These are phyloP conservation scores for Schizopygopsis malacanthus DNA, from an alignment of 2,797 vertebrate genomes.

Conservation along the genomic window DNA sequence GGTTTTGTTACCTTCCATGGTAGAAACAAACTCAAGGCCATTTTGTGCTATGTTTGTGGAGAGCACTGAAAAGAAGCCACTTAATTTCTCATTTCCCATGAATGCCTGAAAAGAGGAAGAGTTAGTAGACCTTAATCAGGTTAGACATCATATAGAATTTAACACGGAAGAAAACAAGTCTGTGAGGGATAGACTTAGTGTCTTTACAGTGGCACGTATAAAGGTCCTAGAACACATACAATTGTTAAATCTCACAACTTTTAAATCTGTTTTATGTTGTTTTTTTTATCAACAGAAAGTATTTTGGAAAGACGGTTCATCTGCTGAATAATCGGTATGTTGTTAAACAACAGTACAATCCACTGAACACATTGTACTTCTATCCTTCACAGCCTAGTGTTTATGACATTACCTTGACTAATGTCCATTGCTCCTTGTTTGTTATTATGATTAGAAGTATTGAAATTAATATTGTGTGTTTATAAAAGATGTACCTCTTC, in stretches of 20 bases:
- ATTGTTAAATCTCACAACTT: not conserved
- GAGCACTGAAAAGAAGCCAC: conserved; percentile 76
- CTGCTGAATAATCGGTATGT: no score
- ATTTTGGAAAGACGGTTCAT: not conserved
- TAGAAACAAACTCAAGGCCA: conserved; percentile 78
- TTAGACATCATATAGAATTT: not conserved
- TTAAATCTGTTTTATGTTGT: not conserved
- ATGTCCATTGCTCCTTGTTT: not conserved
- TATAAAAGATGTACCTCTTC: conserved; percentile 67
- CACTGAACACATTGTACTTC: not conserved
- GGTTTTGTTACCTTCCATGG: conserved; percentile 77
- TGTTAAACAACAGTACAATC: no score
- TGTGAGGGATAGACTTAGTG: not conserved
- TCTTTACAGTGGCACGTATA: not conserved
- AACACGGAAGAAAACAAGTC: not conserved
- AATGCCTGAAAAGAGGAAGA: conserved; percentile 71
- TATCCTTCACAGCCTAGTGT: not conserved
- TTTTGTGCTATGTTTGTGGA: conserved; percentile 79
- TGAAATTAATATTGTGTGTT: conserved; percentile 7
- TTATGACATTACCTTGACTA: not conserved
- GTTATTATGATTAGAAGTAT: conserved; percentile 16
- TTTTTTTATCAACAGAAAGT: not conserved
- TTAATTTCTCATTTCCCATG: conserved; percentile 71
- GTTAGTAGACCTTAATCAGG: not conserved
- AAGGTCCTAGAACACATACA: not conserved